Evolutionary conservation across 2,888 invertebrate genomes (phyloP), one percentile per base, ranked within the genome.

Genomic region (Pollenia griseotomentosa): DNA sequence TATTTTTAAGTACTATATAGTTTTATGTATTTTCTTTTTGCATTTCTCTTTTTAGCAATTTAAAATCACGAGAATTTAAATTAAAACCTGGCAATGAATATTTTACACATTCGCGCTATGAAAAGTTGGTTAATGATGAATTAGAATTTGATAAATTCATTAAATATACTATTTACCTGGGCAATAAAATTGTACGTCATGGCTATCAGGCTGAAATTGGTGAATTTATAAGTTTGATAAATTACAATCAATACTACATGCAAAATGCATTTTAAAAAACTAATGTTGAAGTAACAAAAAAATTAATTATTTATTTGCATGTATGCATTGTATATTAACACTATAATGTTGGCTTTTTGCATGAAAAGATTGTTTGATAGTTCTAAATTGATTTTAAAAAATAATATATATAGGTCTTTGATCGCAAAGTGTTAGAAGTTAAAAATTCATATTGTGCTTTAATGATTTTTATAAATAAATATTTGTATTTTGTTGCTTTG

Each of bases 201-300:
- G 93, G 93, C 6, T 94, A 94, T 89, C 93, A 94, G 83, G 92
- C 91, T 55, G 93, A 93, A 90, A 92, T 94, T 84, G 92, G 91
- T 71, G 92, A 93, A 89, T 91, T 94, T 86, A 92, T 94, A 73
- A 90, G 91, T 87, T 90, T 93, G 77, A 91, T 94, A 87, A 93
- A 93, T 89, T 93, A 90, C 87, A 94, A 94, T 90, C 90, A 91
- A 78, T 93, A 92, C 84, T 94, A 94, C 86, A 90, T 88, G 51
- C 73, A 88, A 71, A 89, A 84, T 71, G 48, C 73, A 40, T 77
- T 65, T 53, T 82, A 75, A 82, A 33, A 33, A 66, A 48, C 10
- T 42, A 11, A 19, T 59, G 14, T 40, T 53, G 2, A 66, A 40
- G 1, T 6, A 16, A 53, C 42, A 75, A 14, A 65, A 53, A 44